Evolutionary conservation across 2,113 vertebrate species (phyloP).

Genomic region (Macrotus californicus): DNA sequence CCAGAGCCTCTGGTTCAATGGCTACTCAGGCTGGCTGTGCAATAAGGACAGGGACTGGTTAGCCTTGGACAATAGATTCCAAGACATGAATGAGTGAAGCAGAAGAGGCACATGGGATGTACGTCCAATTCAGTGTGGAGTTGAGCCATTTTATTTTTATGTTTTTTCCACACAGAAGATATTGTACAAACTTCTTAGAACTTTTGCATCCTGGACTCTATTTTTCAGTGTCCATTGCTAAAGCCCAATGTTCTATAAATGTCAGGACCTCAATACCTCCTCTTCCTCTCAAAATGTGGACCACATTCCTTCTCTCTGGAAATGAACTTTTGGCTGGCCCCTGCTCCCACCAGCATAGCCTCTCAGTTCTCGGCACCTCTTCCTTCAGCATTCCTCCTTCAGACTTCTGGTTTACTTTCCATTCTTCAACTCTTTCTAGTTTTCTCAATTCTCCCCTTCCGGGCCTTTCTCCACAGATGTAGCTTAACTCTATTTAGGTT

Average conservation of each 20-base stretch:
- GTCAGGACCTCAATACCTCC: background rate
- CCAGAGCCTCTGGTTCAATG: background rate
- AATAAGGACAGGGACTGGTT: background rate
- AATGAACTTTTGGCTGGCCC: fast-evolving
- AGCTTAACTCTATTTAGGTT: background rate
- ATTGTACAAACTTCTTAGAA: background rate
- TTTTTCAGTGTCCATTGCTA: background rate
- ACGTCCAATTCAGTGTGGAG: background rate
- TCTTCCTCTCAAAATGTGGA: background rate
- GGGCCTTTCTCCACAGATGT: background rate
- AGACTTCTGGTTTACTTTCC: background rate
- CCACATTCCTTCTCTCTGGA: background rate
- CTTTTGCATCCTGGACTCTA: background rate
- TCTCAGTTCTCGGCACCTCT: background rate
- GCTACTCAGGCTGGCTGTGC: background rate
- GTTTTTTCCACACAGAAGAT: background rate
- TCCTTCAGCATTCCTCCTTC: background rate
- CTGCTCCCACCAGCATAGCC: fast-evolving
- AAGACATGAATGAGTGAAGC: background rate
- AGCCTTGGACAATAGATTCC: background rate
- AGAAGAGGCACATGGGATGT: background rate
- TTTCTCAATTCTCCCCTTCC: background rate
- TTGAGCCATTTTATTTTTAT: background rate
- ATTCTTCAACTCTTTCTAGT: background rate
- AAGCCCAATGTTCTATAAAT: background rate